Conservation (phyloP, 2,888 invertebrate species). For the Lobophora halterata region DNA sequence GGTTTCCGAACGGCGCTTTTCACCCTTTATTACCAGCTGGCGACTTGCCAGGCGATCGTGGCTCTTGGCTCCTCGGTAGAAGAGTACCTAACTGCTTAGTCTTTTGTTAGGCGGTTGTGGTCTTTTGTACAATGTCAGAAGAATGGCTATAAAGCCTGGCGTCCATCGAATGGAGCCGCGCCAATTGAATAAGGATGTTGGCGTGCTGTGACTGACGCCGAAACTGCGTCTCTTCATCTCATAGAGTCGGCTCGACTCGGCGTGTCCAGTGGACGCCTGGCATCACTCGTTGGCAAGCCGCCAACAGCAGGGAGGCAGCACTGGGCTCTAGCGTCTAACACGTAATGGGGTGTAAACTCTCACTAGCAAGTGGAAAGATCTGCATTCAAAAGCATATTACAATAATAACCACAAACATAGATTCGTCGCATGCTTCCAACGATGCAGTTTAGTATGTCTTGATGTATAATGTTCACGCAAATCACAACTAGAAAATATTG, state of each 20-base stretch:
- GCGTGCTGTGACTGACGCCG: too few relatives aligned
- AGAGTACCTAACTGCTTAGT: conserved; percentile 7
- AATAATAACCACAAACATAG: not conserved
- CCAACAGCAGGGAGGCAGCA: conserved; percentile 17
- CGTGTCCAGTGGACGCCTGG: too few relatives aligned
- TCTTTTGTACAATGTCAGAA: conserved; percentile 5
- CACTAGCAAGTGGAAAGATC: conserved; percentile 5
- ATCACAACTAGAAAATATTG: too few relatives aligned
- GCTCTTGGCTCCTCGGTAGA: conserved; percentile 12
- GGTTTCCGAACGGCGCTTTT: conserved; percentile 19
- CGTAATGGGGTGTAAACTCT: conserved; percentile 11
- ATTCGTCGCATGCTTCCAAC: not conserved
- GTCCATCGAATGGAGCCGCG: too few relatives aligned
- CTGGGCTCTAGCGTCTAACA: conserved; percentile 11
- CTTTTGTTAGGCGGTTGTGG: not conserved
- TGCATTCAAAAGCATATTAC: conserved; percentile 7
- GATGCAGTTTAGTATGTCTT: not conserved
- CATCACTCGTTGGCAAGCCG: conserved; percentile 12
- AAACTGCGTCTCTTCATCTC: too few relatives aligned
- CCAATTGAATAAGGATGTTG: too few relatives aligned
- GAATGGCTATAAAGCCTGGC: conserved; percentile 1
- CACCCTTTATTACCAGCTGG: conserved; percentile 15
- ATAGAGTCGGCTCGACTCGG: too few relatives aligned
- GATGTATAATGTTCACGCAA: too few relatives aligned
- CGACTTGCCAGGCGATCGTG: conserved; percentile 15